A percentile compares a stretch with the other conserved stretches of the same genome.
Evolutionary conservation across 2,797 vertebrate species (phyloP).

Genomic region (Channallabes apus): DNA sequence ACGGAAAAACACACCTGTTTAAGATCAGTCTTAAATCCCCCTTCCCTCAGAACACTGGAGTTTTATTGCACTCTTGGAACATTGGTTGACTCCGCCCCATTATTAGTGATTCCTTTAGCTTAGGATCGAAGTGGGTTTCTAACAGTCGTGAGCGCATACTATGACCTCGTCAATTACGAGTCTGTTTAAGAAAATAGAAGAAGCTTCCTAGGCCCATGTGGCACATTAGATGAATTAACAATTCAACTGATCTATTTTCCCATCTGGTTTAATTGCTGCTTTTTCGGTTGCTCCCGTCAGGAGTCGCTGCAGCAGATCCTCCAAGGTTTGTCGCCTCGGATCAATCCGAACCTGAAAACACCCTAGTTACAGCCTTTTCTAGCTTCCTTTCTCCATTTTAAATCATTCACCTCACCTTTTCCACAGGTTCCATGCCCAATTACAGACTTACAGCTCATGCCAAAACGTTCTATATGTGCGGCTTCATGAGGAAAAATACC

Average conservation of each 20-base stretch:
- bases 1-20: neutral
- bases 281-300: too few relatives aligned
- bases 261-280: too few relatives aligned
- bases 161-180: neutral
- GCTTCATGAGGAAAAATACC: conserved; percentile 2
- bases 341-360: neutral
- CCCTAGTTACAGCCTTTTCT: neutral
- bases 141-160: neutral
- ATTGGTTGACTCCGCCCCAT: neutral
- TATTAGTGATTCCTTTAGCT: neutral
- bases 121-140: neutral
- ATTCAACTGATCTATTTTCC: too few relatives aligned
- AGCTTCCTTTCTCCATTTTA: neutral
- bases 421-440: conserved; percentile 1
- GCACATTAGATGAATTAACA: neutral
- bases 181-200: neutral
- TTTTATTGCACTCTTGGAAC: neutral
- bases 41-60: neutral
- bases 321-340: too few relatives aligned
- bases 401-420: neutral
- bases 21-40: neutral
- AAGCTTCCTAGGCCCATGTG: neutral
- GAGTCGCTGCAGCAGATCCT: too few relatives aligned
- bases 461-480: neutral
- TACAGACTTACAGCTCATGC: conserved; percentile 9